Evolutionary conservation across 2,113 vertebrate species (phyloP).

Genomic region (Odocoileus hemionus): DNA sequence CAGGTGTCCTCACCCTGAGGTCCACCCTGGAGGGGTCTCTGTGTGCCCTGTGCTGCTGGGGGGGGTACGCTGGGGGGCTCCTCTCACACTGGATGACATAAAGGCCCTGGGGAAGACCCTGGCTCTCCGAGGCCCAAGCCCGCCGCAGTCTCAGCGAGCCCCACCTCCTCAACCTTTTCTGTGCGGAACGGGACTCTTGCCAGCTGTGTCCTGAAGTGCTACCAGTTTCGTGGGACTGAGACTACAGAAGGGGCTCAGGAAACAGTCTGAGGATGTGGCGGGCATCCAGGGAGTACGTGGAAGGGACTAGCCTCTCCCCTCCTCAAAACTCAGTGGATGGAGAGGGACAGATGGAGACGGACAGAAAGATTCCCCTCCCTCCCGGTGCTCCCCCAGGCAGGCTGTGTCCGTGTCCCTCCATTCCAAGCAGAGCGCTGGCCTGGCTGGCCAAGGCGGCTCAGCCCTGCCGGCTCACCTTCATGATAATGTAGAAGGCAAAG

Average conservation of each 20-base stretch:
- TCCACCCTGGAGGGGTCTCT: background rate
- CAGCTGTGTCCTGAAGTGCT: background rate
- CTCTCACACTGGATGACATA: background rate
- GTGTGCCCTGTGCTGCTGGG: too few relatives aligned
- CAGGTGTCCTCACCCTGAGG: background rate
- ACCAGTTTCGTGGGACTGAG: background rate
- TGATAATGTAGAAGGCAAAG: constrained; percentile 99
- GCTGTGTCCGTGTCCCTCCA: background rate
- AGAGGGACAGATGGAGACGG: background rate
- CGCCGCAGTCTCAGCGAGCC: background rate
- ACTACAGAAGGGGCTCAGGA: background rate
- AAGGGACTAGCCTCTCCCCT: background rate
- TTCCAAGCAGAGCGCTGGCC: background rate
- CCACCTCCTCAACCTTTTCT: background rate
- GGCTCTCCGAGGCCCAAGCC: background rate
- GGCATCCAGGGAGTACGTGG: background rate
- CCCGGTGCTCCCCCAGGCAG: background rate
- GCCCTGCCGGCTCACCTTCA: constrained; percentile 86
- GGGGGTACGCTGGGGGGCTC: background rate
- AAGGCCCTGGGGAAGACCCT: background rate
- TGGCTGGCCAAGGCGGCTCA: background rate
- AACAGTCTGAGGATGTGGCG: background rate
- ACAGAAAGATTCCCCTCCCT: background rate
- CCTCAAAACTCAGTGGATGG: background rate
- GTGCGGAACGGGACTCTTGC: rapidly evolving